Evolutionary conservation across 2,113 vertebrate genomes (phyloP).

Genomic region (Corvus hawaiiensis): DNA sequence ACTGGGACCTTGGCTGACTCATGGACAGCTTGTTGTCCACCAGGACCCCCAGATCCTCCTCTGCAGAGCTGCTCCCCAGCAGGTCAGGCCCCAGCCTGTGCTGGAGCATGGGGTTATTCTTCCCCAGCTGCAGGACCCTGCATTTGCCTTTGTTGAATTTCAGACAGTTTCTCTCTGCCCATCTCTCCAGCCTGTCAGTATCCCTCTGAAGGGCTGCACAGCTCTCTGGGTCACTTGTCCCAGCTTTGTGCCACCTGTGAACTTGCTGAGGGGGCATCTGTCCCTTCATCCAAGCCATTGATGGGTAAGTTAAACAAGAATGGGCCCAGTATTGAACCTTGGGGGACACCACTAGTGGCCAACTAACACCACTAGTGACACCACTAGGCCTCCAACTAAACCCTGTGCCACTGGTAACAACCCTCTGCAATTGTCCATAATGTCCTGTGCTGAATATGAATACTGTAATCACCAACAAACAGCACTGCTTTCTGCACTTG

Average conservation of each 20-base stretch:
- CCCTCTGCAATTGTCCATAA: neutral
- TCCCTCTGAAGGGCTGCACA: neutral
- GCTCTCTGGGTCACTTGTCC: neutral
- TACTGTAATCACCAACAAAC: neutral
- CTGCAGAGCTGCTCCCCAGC: neutral
- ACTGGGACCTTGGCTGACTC: neutral
- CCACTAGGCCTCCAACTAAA: neutral
- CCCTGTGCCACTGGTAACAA: rapidly evolving
- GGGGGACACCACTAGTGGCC: neutral
- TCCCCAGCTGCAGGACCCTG: neutral
- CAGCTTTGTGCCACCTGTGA: neutral
- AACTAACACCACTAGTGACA: neutral
- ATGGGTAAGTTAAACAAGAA: neutral
- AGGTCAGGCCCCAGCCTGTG: neutral
- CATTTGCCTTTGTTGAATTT: neutral
- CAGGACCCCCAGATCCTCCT: neutral
- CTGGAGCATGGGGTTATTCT: neutral
- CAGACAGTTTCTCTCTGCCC: neutral
- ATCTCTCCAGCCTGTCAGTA: neutral
- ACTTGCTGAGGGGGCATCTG: neutral
- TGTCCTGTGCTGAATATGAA: neutral
- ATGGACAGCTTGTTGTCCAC: neutral
- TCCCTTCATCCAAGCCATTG: neutral
- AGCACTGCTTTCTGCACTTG: neutral
- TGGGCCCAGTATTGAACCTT: neutral